phyloP scores from a whole-genome alignment of 2,113 vertebrate species.

The Hepsetus odoe region DNA sequence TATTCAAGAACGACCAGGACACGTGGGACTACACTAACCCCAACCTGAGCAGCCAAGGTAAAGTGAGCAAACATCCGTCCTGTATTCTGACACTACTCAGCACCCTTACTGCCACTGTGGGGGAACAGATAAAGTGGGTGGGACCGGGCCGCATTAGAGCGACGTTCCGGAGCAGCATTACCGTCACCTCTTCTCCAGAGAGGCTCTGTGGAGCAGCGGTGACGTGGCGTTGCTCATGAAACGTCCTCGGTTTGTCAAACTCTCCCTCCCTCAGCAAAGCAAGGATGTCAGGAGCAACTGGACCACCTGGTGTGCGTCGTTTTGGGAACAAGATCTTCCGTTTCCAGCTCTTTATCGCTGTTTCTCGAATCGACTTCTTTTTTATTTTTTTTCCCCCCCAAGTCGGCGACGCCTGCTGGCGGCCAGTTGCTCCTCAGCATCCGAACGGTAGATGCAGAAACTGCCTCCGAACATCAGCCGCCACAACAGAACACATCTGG shows the following conservation, averaged over 20 bases:
- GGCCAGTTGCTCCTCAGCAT: conserved; percentile 53
- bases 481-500: conserved; percentile 47
- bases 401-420: not conserved
- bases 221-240: conserved; percentile 13
- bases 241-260: conserved; percentile 5
- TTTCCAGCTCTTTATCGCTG: no score
- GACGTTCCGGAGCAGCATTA: not conserved
- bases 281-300: conserved; percentile 53
- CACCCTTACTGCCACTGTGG: conserved; percentile 52
- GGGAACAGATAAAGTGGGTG: conserved; percentile 37
- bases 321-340: no score
- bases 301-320: conserved; percentile 29
- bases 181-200: not conserved
- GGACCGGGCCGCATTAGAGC: conserved; percentile 26
- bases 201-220: not conserved
- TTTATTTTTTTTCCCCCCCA: no score
- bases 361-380: no score
- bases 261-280: conserved; percentile 35
- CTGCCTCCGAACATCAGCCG: conserved; percentile 38
- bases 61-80: not conserved
- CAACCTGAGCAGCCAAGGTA: conserved; percentile 92
- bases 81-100: conserved; percentile 42
- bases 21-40: conserved; percentile 98
- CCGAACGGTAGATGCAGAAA: conserved; percentile 6
- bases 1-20: conserved; percentile 97